Base-by-base conservation (phyloP, 1,140 invertebrate genomes). In the Theocolax elegans region DNA sequence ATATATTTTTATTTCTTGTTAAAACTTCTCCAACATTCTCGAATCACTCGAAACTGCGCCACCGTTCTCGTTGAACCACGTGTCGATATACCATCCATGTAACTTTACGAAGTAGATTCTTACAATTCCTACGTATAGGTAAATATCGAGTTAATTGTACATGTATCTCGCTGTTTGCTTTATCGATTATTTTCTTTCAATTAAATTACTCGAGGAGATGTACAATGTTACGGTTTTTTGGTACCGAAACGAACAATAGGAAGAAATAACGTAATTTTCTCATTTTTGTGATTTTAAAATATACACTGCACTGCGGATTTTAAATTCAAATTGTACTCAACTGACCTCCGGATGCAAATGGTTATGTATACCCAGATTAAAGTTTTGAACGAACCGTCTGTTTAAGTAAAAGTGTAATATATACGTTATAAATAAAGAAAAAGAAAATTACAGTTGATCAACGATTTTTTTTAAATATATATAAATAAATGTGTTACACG, bases 31-130 rank as follows among this genome's bases (percentile, higher is more conserved):
- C n/a, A 15, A 13, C 42, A 44, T 13, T 49, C 44, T 49, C 42
- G 42, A 35, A 27, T 35, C 46, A 35, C 46, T 49, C 44, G 49
- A 42, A 49, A 15, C 17, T 35, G 6, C 27, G 13, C 27, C 48
- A 27, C 60, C 49, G 27, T 38, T 63, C 42, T 49, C 44, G 42
- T 35, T 63, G 29, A 21, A 25, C 29, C 58, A 25, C 2, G 15
- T 27, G 60, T 63, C 49, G 49, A 49, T 63, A 15, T 49, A 19
- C 60, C 60, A 49, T 44, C 29, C 42, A 46, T 48, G 44, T 63
- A 49, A 49, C 60, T 63, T 60, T 44, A 38, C 42, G 19, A 63
- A 63, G 59, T 62, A 63, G 60, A 63, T 63, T 63, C 60, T 23
- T 49, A 17, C 23, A 46, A 63, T 63, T 63, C 60, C 19, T 49